Evolutionary conservation across 1,140 invertebrate genomes (phyloP).

Genomic region (Armadillidium nasatum): DNA sequence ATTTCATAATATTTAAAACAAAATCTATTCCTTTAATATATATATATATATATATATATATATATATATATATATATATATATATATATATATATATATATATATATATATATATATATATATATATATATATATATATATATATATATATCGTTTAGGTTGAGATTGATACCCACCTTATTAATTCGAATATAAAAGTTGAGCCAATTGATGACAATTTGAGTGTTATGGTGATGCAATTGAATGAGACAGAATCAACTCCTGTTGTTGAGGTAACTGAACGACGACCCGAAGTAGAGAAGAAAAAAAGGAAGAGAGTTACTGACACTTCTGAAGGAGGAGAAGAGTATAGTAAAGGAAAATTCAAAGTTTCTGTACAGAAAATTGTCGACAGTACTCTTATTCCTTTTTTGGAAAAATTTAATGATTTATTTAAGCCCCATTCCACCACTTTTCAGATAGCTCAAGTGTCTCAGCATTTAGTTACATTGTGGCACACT

Average conservation of each 20-base stretch:
- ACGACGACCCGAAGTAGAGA: neutral
- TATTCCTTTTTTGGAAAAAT: constrained; percentile 40
- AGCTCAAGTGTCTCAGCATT: constrained; percentile 39
- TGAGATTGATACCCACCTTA: no score
- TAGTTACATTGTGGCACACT: constrained; percentile 42
- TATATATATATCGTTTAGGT: no score
- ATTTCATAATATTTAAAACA: no score
- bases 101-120: neutral
- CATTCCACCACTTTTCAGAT: constrained; percentile 39
- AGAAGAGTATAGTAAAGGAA: constrained; percentile 8
- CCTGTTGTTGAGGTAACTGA: constrained; percentile 8
- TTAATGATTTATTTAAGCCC: constrained; percentile 42
- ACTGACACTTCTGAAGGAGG: neutral
- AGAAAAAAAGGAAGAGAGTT: neutral
- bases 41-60: neutral
- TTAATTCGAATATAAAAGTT: neutral
- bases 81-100: neutral
- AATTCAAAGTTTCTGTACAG: constrained; percentile 36
- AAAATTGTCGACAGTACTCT: constrained; percentile 42
- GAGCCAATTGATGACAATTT: neutral
- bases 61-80: neutral
- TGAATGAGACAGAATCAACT: neutral
- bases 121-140: no score
- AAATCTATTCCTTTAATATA: no score
- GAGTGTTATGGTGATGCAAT: neutral